Percentiles rank a stretch among this genome's conserved stretches.
Evolutionary conservation across 2,797 vertebrate genomes (phyloP).

Genomic region (Craterocephalus amniculus): DNA sequence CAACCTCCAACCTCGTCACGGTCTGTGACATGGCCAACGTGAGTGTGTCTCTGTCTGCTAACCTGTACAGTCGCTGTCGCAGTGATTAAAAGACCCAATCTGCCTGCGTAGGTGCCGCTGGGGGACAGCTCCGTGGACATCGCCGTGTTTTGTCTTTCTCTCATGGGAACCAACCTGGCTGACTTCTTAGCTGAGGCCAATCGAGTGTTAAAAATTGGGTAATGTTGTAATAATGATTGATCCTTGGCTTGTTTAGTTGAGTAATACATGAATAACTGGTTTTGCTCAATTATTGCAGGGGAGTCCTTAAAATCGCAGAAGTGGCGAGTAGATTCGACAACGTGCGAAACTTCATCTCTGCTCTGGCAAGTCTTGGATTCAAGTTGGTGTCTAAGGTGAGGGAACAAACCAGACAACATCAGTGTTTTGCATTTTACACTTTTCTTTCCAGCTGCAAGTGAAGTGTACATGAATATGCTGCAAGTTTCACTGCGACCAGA

Average conservation of each 20-base stretch:
- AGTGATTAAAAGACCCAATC: background rate
- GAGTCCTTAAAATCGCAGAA: conserved; percentile 91
- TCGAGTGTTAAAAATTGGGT: conserved; percentile 90
- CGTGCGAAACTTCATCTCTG: conserved; percentile 78
- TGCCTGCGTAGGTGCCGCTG: conserved; percentile 87
- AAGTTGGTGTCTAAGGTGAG: conserved; percentile 87
- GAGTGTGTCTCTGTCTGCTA: conserved; percentile 42
- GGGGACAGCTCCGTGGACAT: conserved; percentile 85
- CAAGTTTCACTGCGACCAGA: background rate
- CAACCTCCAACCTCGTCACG: conserved; percentile 86
- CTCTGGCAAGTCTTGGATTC: conserved; percentile 88
- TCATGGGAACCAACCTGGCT: conserved; percentile 94
- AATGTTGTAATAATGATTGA: conserved; percentile 6
- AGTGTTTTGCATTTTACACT: background rate
- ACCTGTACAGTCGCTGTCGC: rapidly evolving
- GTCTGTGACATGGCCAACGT: conserved; percentile 95
- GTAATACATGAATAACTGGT: background rate
- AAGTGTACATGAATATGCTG: background rate
- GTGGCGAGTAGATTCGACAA: conserved; percentile 93
- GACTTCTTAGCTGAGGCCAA: conserved; percentile 94
- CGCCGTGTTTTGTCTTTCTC: conserved; percentile 93
- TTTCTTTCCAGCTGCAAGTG: background rate
- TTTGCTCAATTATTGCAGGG: conserved; percentile 76
- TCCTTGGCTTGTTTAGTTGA: background rate
- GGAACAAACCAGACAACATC: background rate